Evolutionary conservation across 2,797 vertebrate species (phyloP), one percentile per base, ranked within the genome.

Genomic region (Champsocephalus gunnari): DNA sequence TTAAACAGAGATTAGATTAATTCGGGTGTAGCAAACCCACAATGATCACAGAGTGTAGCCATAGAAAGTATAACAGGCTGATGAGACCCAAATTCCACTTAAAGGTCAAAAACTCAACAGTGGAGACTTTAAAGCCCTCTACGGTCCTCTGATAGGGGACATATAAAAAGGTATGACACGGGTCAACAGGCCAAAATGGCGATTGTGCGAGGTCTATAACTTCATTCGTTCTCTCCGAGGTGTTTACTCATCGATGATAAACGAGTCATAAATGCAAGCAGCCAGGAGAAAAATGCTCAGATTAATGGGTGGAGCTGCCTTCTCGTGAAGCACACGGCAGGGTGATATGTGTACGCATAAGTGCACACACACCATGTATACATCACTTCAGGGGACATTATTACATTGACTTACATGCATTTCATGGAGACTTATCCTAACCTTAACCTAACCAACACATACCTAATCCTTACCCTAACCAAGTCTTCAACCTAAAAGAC

Each of bases 221-320:
- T 81, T 86, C 32, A 82, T 80, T 85, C 75, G 58, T 73, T 71
- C 62, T 48, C 34, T 76, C 73, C 60, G 66, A 69, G 48, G 70
- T 80, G 79, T 71, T 72, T 65, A 68, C 59, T 84, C 67, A 54
- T 73, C 69, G 44, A 73, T 80, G 62, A 85, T 75, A 77, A 82
- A 70, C 10, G 50, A 57, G 75, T 80, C 79, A 75, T 79, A 76
- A 69, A 84, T 65, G 60, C 12, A 4, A 19, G 34, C 65, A 72
- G 77, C 45, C 24, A 13, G 53, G 43, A 72, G 70, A 59, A 82
- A 83, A 83, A 67, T 49, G 75, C 54, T 80, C 28, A 68, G 79
- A 85, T 73, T 78, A 82, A 88, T 51, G 43, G 21, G 32, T 16
- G 7, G 28, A 50, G 63, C 45, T 50, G 69, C 53, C 59, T 56